Evolutionary conservation across 2,113 vertebrate species (phyloP).

Genomic region (Rhinoderma darwinii): DNA sequence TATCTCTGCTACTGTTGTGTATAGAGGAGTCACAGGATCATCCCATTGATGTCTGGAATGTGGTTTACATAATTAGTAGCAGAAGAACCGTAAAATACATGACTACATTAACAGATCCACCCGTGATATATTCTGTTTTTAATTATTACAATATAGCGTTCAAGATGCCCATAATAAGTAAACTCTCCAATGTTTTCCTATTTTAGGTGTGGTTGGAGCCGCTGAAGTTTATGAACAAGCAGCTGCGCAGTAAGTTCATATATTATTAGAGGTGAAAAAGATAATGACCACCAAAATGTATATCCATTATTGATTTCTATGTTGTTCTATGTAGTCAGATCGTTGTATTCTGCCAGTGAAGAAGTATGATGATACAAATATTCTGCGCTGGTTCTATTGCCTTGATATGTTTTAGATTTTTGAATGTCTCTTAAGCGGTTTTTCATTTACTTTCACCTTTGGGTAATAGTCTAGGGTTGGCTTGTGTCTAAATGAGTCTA

Average conservation of each 20-base stretch:
- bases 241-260: slow-evolving; percentile 89
- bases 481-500: too few species aligned
- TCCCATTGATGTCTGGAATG: background rate
- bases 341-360: too few species aligned
- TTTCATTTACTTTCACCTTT: too few species aligned
- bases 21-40: background rate
- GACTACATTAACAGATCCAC: slow-evolving; percentile 17
- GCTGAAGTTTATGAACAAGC: slow-evolving; percentile 86
- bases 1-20: background rate
- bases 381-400: too few species aligned
- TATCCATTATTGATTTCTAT: too few species aligned
- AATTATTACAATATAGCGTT: slow-evolving; percentile 52
- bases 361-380: too few species aligned
- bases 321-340: too few species aligned
- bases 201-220: slow-evolving; percentile 94
- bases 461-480: too few species aligned
- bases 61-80: background rate
- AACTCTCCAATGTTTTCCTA: slow-evolving; percentile 62
- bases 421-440: too few species aligned
- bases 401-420: too few species aligned
- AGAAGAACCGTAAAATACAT: background rate
- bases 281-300: too few species aligned
- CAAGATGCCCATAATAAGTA: slow-evolving; percentile 36
- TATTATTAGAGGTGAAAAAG: background rate
- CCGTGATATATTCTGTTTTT: slow-evolving; percentile 56